phyloP scores from a whole-genome alignment of 2,113 vertebrate species.

The Trematomus loennbergii region DNA sequence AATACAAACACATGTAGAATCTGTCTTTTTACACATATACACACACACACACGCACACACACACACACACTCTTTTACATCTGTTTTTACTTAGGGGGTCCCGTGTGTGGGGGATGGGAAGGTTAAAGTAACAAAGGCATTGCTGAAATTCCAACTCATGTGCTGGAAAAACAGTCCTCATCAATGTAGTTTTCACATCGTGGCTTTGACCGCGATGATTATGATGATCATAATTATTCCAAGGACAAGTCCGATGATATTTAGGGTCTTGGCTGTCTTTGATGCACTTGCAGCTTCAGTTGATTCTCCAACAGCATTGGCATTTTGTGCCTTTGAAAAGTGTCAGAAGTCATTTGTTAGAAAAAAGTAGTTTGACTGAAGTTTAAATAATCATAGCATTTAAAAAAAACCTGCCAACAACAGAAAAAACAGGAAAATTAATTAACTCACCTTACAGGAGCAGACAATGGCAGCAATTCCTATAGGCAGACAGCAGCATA shows the following conservation, averaged over 20 bases:
- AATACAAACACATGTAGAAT: not conserved
- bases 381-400: not conserved
- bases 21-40: too few species aligned
- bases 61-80: not conserved
- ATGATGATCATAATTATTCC: constrained; percentile 67
- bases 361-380: not conserved
- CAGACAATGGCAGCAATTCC: constrained; percentile 76
- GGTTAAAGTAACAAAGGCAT: not conserved
- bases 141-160: not conserved
- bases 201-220: not conserved
- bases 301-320: constrained; percentile 55
- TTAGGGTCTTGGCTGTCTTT: constrained; percentile 72
- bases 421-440: not conserved
- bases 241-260: constrained; percentile 66
- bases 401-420: not conserved
- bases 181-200: fast-evolving
- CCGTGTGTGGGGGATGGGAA: not conserved
- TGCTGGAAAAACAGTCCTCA: not conserved
- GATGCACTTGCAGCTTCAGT: constrained; percentile 62
- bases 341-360: not conserved
- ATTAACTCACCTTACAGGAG: constrained; percentile 67
- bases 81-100: constrained; percentile 17
- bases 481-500: constrained; percentile 75
- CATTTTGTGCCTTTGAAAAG: constrained; percentile 61
- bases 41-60: too few species aligned